Evolutionary conservation across 2,888 invertebrate genomes (phyloP).

Genomic region (Neoaliturus tenellus): DNA sequence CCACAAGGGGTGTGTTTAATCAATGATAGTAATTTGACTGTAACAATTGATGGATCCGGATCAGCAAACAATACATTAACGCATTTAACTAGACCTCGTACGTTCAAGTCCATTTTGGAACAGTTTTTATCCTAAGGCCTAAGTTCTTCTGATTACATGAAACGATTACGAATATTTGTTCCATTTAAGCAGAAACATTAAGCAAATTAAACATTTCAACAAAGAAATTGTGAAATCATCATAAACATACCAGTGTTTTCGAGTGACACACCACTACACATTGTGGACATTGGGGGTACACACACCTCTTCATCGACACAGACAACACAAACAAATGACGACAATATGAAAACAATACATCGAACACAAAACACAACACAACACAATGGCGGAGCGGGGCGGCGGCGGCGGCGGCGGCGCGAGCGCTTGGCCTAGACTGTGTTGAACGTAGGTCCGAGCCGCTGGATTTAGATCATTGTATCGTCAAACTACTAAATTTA

Average conservation of each 20-base stretch:
- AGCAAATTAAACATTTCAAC: too few relatives aligned
- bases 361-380: background rate
- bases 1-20: too few relatives aligned
- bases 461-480: conserved; percentile 51
- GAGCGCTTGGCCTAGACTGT: background rate
- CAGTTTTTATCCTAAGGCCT: too few relatives aligned
- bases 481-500: conserved; percentile 46
- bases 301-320: background rate
- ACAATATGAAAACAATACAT: background rate
- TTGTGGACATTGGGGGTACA: background rate
- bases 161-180: too few relatives aligned
- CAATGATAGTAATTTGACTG: too few relatives aligned
- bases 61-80: too few relatives aligned
- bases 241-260: background rate
- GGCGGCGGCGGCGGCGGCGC: background rate
- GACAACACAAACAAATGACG: background rate
- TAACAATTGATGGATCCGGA: too few relatives aligned
- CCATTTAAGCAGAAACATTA: too few relatives aligned
- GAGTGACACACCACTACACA: background rate
- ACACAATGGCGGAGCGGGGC: background rate
- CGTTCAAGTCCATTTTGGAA: too few relatives aligned
- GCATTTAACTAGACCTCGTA: too few relatives aligned
- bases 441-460: background rate
- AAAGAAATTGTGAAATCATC: too few relatives aligned
- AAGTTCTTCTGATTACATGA: too few relatives aligned